Conservation (phyloP, 2,113 vertebrate species). For the Nanorana parkeri region DNA sequence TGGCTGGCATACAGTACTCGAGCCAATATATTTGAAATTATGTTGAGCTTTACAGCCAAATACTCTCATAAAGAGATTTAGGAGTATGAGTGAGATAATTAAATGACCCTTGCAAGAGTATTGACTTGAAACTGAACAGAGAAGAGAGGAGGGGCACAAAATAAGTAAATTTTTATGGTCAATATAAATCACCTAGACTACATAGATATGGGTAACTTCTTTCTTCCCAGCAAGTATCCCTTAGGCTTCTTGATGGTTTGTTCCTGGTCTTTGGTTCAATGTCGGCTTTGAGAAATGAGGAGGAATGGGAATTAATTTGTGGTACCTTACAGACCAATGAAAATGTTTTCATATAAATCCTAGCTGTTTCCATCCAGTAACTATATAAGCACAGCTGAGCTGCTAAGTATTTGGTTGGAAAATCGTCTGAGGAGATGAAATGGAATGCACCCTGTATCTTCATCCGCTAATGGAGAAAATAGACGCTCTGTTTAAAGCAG, state of each 20-base stretch:
- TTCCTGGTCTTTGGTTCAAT: slow-evolving; percentile 41
- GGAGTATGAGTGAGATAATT: slow-evolving; percentile 69
- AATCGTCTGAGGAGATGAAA: slow-evolving; percentile 28
- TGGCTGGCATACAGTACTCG: neutral
- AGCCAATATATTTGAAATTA: slow-evolving; percentile 67
- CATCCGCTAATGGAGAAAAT: slow-evolving; percentile 37
- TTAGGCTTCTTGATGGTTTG: slow-evolving; percentile 34
- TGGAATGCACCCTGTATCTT: neutral
- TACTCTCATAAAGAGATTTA: slow-evolving; percentile 71
- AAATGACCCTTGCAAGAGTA: slow-evolving; percentile 66
- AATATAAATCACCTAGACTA: slow-evolving; percentile 65
- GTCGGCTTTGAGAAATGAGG: slow-evolving; percentile 45
- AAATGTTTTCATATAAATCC: slow-evolving; percentile 52
- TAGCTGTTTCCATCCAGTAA: slow-evolving; percentile 41
- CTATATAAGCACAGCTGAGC: slow-evolving; percentile 41
- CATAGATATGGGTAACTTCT: slow-evolving; percentile 25
- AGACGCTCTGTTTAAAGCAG: slow-evolving; percentile 29
- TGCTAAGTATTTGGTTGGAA: slow-evolving; percentile 46
- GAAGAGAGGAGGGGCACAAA: slow-evolving; percentile 56
- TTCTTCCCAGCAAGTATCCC: neutral
- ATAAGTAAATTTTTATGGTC: slow-evolving; percentile 67
- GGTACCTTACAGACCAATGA: slow-evolving; percentile 33
- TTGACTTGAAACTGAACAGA: slow-evolving; percentile 67
- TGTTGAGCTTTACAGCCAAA: slow-evolving; percentile 68
- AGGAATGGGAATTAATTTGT: slow-evolving; percentile 32